Evolutionary conservation across 1,140 invertebrate genomes (phyloP), one percentile per base, ranked within the genome.

Genomic region (Aphelinus atriplicis): DNA sequence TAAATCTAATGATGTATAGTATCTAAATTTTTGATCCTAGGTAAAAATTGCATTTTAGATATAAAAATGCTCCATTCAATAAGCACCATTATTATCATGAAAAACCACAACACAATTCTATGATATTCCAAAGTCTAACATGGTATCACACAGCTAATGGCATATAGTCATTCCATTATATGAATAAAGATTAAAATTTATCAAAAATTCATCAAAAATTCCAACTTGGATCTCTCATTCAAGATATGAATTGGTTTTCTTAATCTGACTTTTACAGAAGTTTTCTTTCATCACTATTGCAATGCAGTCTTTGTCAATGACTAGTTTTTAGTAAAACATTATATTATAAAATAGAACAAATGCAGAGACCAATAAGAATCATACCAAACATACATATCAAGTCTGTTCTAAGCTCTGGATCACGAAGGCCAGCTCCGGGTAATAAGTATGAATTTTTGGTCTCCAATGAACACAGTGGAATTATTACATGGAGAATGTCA

Each of bases 401-500:
- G 78, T 87, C 86, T 75, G 77, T 79, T 83, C 79, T 84, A 43
- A 87, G 79, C 78, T 81, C 81, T 55, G 81, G 77, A 81, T 83
- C 82, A 75, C 77, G 78, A 70, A 80, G 60, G 10, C 76, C 71
- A 67, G 82, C 77, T 62, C 85, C 84, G 43, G 85, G 86, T 79
- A 88, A 84, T 75, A 75, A 81, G 60, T 82, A 83, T 69, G 77
- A 56, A 57, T 78, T 78, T 78, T 82, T 81, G 65, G 81, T 83
- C 51, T 83, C 79, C 58, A 89, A 81, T 62, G 86, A 80, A 84
- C 86, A 89, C 1, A 92, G 78, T 26, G 92, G 91, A 62, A 94
- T 87, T 50, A 90, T 67, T 43, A 94, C 87, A 79, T 94, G 92
- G 9, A 94, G 84, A 61, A 93, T 81, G 82, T 95, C 93, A 3